Conservation (phyloP, 1,140 invertebrate genomes). For the Drosophila kurseongensis region DNA sequence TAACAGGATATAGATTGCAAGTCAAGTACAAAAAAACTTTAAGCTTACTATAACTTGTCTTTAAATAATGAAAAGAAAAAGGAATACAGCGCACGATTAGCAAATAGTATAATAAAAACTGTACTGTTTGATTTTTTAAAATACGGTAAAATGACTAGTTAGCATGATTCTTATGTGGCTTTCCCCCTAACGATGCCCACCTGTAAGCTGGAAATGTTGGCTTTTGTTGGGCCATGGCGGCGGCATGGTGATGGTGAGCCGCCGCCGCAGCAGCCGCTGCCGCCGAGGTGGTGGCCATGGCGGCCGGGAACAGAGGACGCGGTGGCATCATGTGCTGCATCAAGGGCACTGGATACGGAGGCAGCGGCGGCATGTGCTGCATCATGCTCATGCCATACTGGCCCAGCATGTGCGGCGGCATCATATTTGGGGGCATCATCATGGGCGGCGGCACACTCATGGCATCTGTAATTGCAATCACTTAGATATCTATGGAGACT, state of each 20-base stretch:
- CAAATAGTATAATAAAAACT: too few species aligned
- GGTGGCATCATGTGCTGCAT: conserved; percentile 90
- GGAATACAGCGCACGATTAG: too few species aligned
- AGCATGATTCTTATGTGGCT: background rate
- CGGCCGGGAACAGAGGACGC: conserved; percentile 91
- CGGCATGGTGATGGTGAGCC: conserved; percentile 79
- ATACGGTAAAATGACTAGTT: too few species aligned
- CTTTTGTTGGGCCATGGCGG: conserved; percentile 87
- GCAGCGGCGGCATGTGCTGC: conserved; percentile 86
- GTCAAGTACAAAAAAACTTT: too few species aligned
- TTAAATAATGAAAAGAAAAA: too few species aligned
- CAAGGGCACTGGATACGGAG: conserved; percentile 86
- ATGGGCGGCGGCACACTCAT: conserved; percentile 85
- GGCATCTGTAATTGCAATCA: conserved; percentile 53
- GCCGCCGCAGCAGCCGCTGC: conserved; percentile 83
- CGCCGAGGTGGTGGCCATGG: conserved; percentile 87
- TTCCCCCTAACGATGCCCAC: conserved; percentile 79
- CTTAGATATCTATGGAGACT: background rate
- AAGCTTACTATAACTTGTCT: too few species aligned
- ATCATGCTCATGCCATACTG: conserved; percentile 86
- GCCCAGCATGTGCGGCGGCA: conserved; percentile 87
- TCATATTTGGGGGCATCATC: conserved; percentile 87
- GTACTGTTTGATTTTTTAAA: too few species aligned
- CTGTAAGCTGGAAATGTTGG: conserved; percentile 93
- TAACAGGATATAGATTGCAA: too few species aligned